Percentiles rank a stretch among this genome's conserved stretches.
Conservation (phyloP, 2,113 vertebrate genomes). For the Hiodon alosoides region DNA sequence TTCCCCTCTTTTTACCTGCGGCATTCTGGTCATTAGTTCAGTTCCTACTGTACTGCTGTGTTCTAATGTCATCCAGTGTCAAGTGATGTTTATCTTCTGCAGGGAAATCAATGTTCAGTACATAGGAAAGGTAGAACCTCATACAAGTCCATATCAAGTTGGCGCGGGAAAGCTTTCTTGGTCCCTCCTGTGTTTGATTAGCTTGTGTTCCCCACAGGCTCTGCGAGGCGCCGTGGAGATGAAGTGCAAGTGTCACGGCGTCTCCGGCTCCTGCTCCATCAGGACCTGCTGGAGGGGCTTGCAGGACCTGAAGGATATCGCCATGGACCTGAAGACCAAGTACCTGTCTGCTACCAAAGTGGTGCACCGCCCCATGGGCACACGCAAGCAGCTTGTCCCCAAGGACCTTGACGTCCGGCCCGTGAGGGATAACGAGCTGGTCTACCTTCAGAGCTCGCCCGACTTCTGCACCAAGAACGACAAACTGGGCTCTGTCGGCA, state of each 20-base stretch:
- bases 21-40: too few species aligned
- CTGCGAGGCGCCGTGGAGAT: conserved; percentile 83
- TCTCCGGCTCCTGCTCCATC: conserved; percentile 96
- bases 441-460: conserved; percentile 93
- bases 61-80: too few species aligned
- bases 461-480: conserved; percentile 93
- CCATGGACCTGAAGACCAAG: conserved; percentile 88
- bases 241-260: conserved; percentile 98
- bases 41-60: too few species aligned
- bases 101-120: neutral
- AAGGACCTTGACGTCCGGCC: conserved; percentile 96
- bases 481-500: conserved; percentile 88
- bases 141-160: neutral
- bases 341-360: conserved; percentile 97
- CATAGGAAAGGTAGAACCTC: neutral
- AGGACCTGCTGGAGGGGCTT: conserved; percentile 96
- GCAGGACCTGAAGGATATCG: conserved; percentile 85
- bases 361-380: conserved; percentile 87
- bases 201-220: conserved; percentile 55
- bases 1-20: too few species aligned
- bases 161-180: neutral
- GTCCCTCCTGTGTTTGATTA: neutral
- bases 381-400: conserved; percentile 94
- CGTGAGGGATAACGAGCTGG: conserved; percentile 85
- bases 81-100: neutral